phyloP scores from a whole-genome alignment of 1,140 invertebrate species.

The Heterodera schachtii region DNA sequence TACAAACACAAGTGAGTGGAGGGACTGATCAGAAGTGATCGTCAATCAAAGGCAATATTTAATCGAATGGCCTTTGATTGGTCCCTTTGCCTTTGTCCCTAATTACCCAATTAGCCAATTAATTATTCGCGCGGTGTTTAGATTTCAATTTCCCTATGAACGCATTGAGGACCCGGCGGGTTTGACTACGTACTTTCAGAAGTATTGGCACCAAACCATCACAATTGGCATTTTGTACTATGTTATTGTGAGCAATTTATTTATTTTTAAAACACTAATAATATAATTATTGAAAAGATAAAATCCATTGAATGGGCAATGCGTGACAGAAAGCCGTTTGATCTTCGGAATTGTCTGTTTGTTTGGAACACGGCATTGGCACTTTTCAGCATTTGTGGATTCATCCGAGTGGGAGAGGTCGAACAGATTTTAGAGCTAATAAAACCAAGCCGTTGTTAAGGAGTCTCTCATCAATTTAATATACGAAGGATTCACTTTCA shows the following conservation, averaged over 20 bases:
- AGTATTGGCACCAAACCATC: conserved; percentile 62
- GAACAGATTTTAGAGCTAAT: too few species aligned
- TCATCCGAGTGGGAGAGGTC: conserved; percentile 72
- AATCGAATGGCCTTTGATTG: too few species aligned
- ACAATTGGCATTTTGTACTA: conserved; percentile 65
- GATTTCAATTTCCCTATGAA: conserved; percentile 45
- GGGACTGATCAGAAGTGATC: too few species aligned
- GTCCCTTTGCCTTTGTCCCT: too few species aligned
- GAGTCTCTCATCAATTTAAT: conserved; percentile 41
- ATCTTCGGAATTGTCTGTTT: conserved; percentile 79
- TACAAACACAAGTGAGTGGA: conserved; percentile 54
- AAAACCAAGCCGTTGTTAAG: conserved; percentile 74
- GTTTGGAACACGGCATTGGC: conserved; percentile 88
- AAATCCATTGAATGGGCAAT: conserved; percentile 70
- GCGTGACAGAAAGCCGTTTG: conserved; percentile 82
- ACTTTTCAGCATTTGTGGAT: conserved; percentile 88
- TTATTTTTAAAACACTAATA: not conserved
- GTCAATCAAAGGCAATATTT: too few species aligned
- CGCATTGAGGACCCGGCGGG: conserved; percentile 48
- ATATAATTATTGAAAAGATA: conserved; percentile 26
- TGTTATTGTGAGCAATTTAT: conserved; percentile 14
- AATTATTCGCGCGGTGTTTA: conserved; percentile 25
- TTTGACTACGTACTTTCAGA: conserved; percentile 55
- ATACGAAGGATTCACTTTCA: conserved; percentile 68
- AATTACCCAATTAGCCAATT: too few species aligned